These are phyloP conservation scores for Agelastica alni DNA, from an alignment of 2,888 invertebrate genomes.

Conservation along the genomic window DNA sequence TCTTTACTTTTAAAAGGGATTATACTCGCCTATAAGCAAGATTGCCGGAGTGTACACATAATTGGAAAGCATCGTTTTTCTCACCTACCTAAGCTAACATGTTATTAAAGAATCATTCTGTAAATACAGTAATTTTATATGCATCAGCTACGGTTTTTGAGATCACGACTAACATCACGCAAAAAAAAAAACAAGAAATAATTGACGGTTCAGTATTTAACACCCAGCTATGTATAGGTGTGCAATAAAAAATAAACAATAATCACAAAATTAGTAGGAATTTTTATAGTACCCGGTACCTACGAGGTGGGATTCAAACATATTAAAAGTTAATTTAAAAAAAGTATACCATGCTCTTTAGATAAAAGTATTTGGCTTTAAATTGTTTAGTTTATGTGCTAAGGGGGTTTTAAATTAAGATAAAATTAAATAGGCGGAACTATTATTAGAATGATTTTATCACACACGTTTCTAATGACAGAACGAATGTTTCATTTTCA, in stretches of 20 bases:
- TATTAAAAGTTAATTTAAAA: too few relatives aligned
- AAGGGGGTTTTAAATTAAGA: too few relatives aligned
- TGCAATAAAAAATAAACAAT: slow-evolving; percentile 12
- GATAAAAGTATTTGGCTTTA: too few relatives aligned
- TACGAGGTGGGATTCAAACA: neutral
- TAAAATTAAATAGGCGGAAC: too few relatives aligned
- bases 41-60: slow-evolving; percentile 29
- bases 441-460: too few relatives aligned
- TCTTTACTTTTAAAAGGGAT: neutral
- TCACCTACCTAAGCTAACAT: slow-evolving; percentile 42
- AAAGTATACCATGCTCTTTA: too few relatives aligned
- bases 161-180: slow-evolving; percentile 25
- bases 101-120: slow-evolving; percentile 44
- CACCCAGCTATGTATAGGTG: slow-evolving; percentile 17
- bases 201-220: slow-evolving; percentile 30
- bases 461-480: too few relatives aligned
- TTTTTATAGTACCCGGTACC: neutral
- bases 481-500: too few relatives aligned
- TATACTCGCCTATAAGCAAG: slow-evolving; percentile 8
- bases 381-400: too few relatives aligned
- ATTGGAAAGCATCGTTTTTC: slow-evolving; percentile 39
- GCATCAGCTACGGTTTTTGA: slow-evolving; percentile 25
- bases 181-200: slow-evolving; percentile 25
- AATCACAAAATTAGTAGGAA: neutral
- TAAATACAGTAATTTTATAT: slow-evolving; percentile 43